phyloP scores from a whole-genome alignment of 2,797 vertebrate species.

The Botia kubotai region DNA sequence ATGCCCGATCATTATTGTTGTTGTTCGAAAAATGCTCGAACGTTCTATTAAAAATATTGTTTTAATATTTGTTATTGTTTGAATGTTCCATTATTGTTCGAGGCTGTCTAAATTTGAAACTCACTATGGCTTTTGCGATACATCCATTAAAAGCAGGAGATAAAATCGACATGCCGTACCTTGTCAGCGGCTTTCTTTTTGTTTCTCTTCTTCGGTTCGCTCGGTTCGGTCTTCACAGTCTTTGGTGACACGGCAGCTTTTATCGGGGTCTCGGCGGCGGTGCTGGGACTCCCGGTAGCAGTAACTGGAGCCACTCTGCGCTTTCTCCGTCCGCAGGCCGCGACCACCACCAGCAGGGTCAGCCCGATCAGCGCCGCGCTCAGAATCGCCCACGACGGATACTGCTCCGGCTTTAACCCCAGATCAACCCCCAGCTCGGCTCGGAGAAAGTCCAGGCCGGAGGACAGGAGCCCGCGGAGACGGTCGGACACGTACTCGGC shows the following conservation, averaged over 20 bases:
- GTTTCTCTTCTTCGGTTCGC: conserved; percentile 84
- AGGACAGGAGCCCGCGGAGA: conserved; percentile 82
- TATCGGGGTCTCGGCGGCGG: conserved; percentile 60
- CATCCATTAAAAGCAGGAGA: not conserved
- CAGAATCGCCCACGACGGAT: conserved; percentile 86
- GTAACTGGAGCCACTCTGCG: conserved; percentile 54
- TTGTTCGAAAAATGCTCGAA: no score
- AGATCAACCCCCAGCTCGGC: conserved; percentile 85
- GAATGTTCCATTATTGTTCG: no score
- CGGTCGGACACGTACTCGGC: conserved; percentile 85
- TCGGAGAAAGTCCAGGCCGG: conserved; percentile 82
- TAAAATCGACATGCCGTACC: conserved; percentile 62
- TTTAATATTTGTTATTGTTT: no score
- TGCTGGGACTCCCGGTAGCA: conserved; percentile 38
- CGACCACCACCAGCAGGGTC: conserved; percentile 75
- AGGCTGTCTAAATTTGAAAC: not conserved
- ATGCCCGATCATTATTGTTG: not conserved
- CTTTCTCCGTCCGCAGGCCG: conserved; percentile 72
- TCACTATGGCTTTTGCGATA: conserved; percentile 29
- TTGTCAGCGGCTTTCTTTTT: conserved; percentile 86
- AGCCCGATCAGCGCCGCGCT: conserved; percentile 76
- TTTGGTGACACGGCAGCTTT: conserved; percentile 53
- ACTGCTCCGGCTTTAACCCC: conserved; percentile 85
- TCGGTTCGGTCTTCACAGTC: conserved; percentile 71
- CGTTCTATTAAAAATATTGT: no score